Base-by-base conservation (phyloP, 2,888 invertebrate species). In the Fragum fragum region DNA sequence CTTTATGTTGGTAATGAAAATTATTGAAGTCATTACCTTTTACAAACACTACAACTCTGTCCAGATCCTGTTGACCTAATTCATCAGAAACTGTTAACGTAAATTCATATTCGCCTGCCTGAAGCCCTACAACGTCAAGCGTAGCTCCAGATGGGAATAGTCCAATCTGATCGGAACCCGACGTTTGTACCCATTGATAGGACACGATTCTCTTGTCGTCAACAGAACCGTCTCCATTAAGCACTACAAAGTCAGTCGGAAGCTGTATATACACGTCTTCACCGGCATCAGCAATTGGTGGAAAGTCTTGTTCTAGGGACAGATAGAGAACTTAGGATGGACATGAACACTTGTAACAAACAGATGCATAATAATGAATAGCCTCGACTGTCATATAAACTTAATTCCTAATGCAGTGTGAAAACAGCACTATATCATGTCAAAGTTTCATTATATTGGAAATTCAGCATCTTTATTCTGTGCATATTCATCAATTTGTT, bases 271-370 rank as follows among this genome's bases (percentile, higher is more conserved):
- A 47, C 0, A 77, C 42, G 32, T 83, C 83, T 3, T 63, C 39
- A 3, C 83, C 83, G 26, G 83, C 83, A 32, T 80, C 61, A 21
- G 83, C 83, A 14, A 23, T 55, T 0, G 83, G 83, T 16, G 83
- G 79, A 0, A 74, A 14, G 23, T 82, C 78, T 55, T 39, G 68
- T 11, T 39, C 78, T 78, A 23, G 18, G 39, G 14, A 39, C 14
- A 39, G 7, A 39, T 6, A 39, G n/a, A n/a, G n/a, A n/a, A n/a
- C n/a, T n/a, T n/a, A n/a, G n/a, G n/a, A n/a, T n/a, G n/a, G n/a
- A n/a, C n/a, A n/a, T n/a, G n/a, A n/a, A n/a, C n/a, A n/a, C n/a
- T n/a, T n/a, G n/a, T n/a, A n/a, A n/a, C n/a, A n/a, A n/a, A n/a
- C n/a, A n/a, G n/a, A n/a, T n/a, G n/a, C n/a, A n/a, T n/a, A n/a